Evolutionary conservation across 2,113 vertebrate species (phyloP).

Genomic region (Emydocephalus ijimae): DNA sequence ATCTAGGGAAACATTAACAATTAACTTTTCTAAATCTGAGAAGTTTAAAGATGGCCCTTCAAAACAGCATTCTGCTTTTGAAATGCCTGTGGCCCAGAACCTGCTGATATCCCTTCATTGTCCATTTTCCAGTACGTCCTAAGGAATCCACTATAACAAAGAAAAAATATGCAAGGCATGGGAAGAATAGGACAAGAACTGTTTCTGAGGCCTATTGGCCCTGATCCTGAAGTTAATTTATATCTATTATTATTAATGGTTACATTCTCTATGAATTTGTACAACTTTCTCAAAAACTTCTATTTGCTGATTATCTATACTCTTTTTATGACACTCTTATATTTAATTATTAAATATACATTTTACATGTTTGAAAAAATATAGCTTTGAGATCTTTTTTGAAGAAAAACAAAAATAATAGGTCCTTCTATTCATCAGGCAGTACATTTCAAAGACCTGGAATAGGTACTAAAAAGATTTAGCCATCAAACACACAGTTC

Average conservation of each 20-base stretch:
- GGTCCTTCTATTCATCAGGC: neutral
- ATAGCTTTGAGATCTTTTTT: neutral
- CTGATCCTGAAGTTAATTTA: neutral
- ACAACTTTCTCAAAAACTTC: neutral
- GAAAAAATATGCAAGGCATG: constrained; percentile 27
- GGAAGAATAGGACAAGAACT: neutral
- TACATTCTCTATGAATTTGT: neutral
- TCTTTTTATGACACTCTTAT: neutral
- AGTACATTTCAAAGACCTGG: neutral
- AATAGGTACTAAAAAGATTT: neutral
- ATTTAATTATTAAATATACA: neutral
- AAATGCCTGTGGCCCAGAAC: constrained; percentile 34
- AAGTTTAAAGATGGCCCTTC: neutral
- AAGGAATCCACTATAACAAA: constrained; percentile 38
- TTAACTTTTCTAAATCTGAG: neutral
- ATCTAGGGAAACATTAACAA: neutral
- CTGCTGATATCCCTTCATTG: constrained; percentile 21
- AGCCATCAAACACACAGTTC: neutral
- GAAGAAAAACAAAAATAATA: neutral
- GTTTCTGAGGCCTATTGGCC: neutral
- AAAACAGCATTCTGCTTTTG: constrained; percentile 28
- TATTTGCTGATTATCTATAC: neutral
- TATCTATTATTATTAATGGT: neutral
- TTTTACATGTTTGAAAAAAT: neutral
- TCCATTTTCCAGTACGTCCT: constrained; percentile 25